These are phyloP conservation scores for Tauraco erythrolophus DNA, from an alignment of 2,113 vertebrate genomes.

Conservation along the genomic window DNA sequence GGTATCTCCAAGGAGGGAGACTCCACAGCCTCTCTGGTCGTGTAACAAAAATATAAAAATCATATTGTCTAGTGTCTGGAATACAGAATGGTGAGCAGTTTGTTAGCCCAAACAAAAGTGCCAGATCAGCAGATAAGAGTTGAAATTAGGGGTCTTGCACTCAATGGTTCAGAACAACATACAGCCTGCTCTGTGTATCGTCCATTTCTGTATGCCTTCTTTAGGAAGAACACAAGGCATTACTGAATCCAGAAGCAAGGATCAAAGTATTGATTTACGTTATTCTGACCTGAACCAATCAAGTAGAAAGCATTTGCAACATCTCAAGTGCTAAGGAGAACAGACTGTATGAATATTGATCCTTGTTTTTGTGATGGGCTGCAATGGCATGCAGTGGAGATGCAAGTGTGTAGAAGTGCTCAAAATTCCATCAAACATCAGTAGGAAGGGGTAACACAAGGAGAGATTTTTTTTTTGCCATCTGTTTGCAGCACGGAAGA, in stretches of 20 bases:
- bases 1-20: background rate
- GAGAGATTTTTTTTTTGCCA: background rate
- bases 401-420: accelerated
- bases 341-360: no score
- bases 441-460: background rate
- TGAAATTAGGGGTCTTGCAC: background rate
- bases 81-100: background rate
- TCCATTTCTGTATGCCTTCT: accelerated
- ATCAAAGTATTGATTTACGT: background rate
- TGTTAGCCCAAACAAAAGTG: background rate
- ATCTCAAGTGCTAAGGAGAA: background rate
- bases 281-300: background rate
- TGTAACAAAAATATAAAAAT: background rate
- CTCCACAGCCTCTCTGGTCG: background rate
- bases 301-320: background rate
- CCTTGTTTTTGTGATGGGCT: background rate
- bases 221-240: accelerated
- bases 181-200: background rate
- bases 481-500: background rate
- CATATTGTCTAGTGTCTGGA: background rate
- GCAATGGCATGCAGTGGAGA: accelerated
- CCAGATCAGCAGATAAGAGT: background rate
- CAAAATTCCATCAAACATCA: background rate
- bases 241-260: background rate
- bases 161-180: background rate